phyloP scores from a whole-genome alignment of 2,113 vertebrate genomes.

The Eleginops maclovinus region DNA sequence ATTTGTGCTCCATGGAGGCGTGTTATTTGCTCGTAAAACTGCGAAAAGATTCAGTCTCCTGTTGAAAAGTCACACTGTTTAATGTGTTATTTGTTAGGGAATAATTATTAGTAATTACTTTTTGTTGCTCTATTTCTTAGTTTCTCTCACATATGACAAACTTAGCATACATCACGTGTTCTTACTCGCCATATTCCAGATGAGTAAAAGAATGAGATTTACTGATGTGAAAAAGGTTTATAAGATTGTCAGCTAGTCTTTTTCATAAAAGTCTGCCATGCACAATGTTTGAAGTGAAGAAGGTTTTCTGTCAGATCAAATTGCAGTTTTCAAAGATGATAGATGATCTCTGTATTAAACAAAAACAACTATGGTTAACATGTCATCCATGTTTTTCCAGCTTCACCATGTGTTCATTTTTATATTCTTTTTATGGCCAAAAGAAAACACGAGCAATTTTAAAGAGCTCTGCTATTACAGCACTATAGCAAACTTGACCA shows the following conservation, averaged over 20 bases:
- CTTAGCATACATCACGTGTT: not conserved
- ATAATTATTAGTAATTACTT: conserved; percentile 30
- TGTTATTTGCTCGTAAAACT: conserved; percentile 75
- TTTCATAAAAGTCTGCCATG: not conserved
- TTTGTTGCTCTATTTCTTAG: conserved; percentile 10
- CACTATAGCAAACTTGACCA: not conserved
- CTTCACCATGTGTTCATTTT: not conserved
- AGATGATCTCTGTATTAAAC: not conserved
- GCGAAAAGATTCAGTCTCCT: conserved; percentile 65
- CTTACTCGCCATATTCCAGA: not conserved
- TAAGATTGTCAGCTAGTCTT: not conserved
- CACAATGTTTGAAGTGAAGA: not conserved
- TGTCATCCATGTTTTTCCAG: not conserved
- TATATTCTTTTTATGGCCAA: not conserved
- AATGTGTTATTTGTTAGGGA: conserved; percentile 43
- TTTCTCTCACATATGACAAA: not conserved
- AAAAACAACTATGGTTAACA: not conserved
- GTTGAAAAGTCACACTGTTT: conserved; percentile 57
- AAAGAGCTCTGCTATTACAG: not conserved
- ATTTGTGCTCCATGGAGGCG: conserved; percentile 58
- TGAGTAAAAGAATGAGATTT: not conserved
- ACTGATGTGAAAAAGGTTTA: no score
- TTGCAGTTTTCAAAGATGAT: not conserved
- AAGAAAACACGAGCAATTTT: no score
- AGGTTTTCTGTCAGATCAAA: not conserved